Percentiles rank a stretch among this genome's conserved stretches.
Conservation (phyloP, 64 coral and sea anemone species). For the Orbicella faveolata region DNA sequence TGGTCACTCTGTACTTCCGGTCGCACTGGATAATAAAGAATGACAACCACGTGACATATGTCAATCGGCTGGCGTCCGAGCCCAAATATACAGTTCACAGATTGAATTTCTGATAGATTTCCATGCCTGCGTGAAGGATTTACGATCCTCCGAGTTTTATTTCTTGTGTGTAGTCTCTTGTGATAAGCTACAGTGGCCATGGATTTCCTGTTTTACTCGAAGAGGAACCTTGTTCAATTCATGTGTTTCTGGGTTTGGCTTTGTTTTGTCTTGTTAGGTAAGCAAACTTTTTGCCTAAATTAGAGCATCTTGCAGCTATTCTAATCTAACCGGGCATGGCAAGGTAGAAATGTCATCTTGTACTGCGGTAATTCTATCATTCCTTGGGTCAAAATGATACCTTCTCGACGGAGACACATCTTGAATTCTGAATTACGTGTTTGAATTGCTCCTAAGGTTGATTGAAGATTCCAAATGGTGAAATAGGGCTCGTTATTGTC, state of each 20-base stretch:
- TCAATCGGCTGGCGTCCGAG: slow-evolving; percentile 9
- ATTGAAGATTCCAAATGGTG: background rate
- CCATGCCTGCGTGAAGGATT: background rate
- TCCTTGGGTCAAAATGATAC: background rate
- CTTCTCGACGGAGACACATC: background rate
- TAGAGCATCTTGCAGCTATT: slow-evolving; percentile 9
- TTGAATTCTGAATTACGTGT: background rate
- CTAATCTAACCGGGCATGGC: background rate
- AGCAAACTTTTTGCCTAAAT: slow-evolving; percentile 48
- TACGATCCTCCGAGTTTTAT: background rate
- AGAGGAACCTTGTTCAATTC: background rate
- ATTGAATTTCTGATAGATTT: background rate
- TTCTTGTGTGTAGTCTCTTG: background rate
- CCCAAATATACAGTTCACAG: slow-evolving; percentile 12
- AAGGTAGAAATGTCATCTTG: background rate
- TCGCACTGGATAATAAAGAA: slow-evolving; percentile 46
- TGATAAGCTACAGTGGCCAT: slow-evolving; percentile 4
- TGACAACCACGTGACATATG: slow-evolving; percentile 55
- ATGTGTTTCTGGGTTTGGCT: slow-evolving; percentile 34
- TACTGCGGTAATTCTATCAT: background rate
- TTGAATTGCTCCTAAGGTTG: slow-evolving; percentile 4
- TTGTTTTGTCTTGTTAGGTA: slow-evolving; percentile 67
- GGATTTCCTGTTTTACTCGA: background rate
- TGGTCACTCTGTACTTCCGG: slow-evolving; percentile 35
- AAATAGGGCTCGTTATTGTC: slow-evolving; percentile 11